Evolutionary conservation across 2,797 vertebrate genomes (phyloP).

Genomic region (Tauraco hartlaubi): DNA sequence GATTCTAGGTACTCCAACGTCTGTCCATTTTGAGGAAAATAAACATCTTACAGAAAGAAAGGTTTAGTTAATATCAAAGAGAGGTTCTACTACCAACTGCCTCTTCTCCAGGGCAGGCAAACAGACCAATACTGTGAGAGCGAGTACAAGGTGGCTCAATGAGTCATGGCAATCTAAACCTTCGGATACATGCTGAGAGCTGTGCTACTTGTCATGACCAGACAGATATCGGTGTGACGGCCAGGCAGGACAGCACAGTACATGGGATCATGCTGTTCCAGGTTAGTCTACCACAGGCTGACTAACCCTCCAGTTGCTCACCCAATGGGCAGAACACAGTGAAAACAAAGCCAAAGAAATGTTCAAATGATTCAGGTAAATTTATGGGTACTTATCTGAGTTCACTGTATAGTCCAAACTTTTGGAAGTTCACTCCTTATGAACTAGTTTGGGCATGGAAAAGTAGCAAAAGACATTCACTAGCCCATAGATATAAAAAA

Average conservation of each 20-base stretch:
- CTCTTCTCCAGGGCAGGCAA: not conserved
- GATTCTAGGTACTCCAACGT: not conserved
- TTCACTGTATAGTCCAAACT: slow-evolving; percentile 53
- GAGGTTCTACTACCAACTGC: not conserved
- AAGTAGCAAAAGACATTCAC: slow-evolving; percentile 60
- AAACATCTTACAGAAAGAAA: not conserved
- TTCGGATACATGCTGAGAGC: slow-evolving; percentile 12
- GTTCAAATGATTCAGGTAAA: slow-evolving; percentile 38
- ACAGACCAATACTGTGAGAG: not conserved
- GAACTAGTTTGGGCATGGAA: slow-evolving; percentile 54
- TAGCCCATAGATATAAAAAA: not conserved
- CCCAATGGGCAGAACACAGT: slow-evolving; percentile 39
- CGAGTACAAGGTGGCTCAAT: slow-evolving; percentile 25
- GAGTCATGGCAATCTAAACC: slow-evolving; percentile 7
- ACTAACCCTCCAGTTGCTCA: slow-evolving; percentile 58
- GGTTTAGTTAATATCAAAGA: not conserved
- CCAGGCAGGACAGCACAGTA: slow-evolving; percentile 44
- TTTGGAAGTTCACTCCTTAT: slow-evolving; percentile 63
- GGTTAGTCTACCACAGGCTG: slow-evolving; percentile 43
- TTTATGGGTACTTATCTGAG: slow-evolving; percentile 60
- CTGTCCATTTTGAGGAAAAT: not conserved
- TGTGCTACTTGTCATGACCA: slow-evolving; percentile 57
- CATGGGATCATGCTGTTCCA: slow-evolving; percentile 52
- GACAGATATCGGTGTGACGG: slow-evolving; percentile 1
- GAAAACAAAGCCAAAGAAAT: slow-evolving; percentile 61